Base-by-base conservation (phyloP, 2,797 vertebrate species). In the Rachycentron canadum region DNA sequence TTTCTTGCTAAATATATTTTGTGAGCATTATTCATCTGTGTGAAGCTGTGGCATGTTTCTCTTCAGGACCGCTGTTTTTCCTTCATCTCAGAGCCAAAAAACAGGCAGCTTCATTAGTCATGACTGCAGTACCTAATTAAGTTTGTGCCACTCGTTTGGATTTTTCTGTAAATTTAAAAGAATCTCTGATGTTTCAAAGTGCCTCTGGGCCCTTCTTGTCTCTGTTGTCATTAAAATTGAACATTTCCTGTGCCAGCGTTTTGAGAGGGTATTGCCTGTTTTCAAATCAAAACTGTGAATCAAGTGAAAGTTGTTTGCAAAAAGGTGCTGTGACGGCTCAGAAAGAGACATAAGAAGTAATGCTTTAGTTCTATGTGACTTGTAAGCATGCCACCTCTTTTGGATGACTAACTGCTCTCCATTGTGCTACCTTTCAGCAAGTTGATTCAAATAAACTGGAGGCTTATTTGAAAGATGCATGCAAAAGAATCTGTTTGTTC, bases 61-160 rank as follows among this genome's bases (percentile, higher is more conserved):
- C 73, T 65, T 81, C 84, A 59, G 78, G 63, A 81, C 77, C 60
- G 41, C 79, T 72, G 76, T 79, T 69, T 63, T 78, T 66, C 72
- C 83, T 86, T 89, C 78, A 90, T 89, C 73, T 83, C 78, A 4
- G 47, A 87, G 87, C 91, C 89, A 93, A 88, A 82, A 88, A 79
- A 85, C 47, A 62, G 69, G 75, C 82, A 81, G 88, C 87, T 92
- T 93, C 90, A 94, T 93, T 93, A 91, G 89, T 89, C 86, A 89
- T 86, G 85, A 91, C 91, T 90, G 79, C 76, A 86, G 89, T 71
- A 91, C 86, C 84, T 92, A 93, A 95, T 94, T 94, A 92, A 85
- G 79, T 89, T 90, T 85, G 79, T 90, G 89, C 86, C 84, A 86
- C 85, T 93, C 73, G 50, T 88, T 92, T 90, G 88, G 84, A 89